Percentiles rank a stretch among this genome's conserved stretches.
Conservation (phyloP, 1,140 invertebrate species). For the Paraescarpia echinospica region DNA sequence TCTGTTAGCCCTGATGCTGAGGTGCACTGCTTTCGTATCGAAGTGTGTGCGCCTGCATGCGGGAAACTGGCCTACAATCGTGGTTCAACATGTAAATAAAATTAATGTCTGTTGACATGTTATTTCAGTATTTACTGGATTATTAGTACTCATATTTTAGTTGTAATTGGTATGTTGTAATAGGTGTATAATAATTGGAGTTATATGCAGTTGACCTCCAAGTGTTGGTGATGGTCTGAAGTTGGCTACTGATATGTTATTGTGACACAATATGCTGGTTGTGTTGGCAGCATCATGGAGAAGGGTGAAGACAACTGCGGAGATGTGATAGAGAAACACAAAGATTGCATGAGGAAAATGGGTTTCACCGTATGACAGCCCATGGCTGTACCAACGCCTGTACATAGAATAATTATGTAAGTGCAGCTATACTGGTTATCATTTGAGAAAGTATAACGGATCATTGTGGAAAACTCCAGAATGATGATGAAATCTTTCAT, state of each 20-base stretch:
- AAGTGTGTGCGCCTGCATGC: too few species aligned
- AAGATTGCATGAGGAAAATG: slow-evolving; percentile 90
- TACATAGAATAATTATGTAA: neutral
- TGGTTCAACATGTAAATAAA: too few species aligned
- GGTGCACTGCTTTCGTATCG: too few species aligned
- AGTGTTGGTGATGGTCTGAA: neutral
- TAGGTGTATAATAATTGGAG: too few species aligned
- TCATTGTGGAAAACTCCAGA: neutral
- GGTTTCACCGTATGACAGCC: slow-evolving; percentile 86
- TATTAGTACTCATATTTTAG: too few species aligned
- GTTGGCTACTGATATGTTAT: neutral
- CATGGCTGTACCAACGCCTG: neutral
- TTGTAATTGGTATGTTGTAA: too few species aligned
- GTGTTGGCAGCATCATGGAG: slow-evolving; percentile 81
- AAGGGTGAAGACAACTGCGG: slow-evolving; percentile 91
- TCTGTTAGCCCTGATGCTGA: too few species aligned
- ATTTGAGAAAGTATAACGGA: neutral
- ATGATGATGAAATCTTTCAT: too few species aligned
- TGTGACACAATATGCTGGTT: slow-evolving; percentile 23
- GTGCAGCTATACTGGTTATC: neutral
- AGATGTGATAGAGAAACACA: slow-evolving; percentile 91
- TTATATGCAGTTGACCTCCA: too few species aligned
- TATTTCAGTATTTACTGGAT: too few species aligned
- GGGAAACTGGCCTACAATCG: too few species aligned
- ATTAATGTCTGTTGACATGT: too few species aligned